Evolutionary conservation across 2,888 invertebrate species (phyloP), one percentile per base, ranked within the genome.

Genomic region (Tineola bisselliella): DNA sequence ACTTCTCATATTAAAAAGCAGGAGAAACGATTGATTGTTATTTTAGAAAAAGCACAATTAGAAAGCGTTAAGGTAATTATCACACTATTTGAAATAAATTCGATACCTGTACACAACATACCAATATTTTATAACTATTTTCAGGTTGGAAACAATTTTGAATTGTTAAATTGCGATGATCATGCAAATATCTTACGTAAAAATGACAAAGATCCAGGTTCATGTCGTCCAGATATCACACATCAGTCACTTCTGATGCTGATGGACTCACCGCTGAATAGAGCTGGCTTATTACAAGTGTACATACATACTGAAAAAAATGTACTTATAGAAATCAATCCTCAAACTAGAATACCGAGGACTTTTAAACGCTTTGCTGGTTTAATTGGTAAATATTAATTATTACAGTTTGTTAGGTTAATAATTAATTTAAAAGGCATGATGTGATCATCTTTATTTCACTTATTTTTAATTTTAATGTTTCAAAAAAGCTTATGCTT

Each of bases 191-290:
- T 97, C 64, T 87, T 98, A 66, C 92, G 93, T 66, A 97, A 94
- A 75, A 93, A 94, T 75, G 93, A 94, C 67, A 89, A 96, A 63
- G 95, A 97, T 69, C 93, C 94, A 0, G 94, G 95, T 0, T 90
- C 93, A 1, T 97, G 96, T 71, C 89, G 99, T 31, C 99, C 99
- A 0, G 99, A 99, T 73, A 99, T 99, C 63, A 91, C 96, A 0
- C 99, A 99, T 79, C 99, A 99, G 79, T 99, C 98, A 75, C 88
- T 99, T 13, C 87, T 99, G 0, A 99, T 99, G 98, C 88, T 99
- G 58, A 92, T 99, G 88, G 99, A 99, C 77, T 98, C 98, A 63
- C 99, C 99, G 0, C 82, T 99, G 48, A 99, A 99, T 77, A 89
- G 99, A 69, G 97, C 98, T 54, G 98, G 97, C 0, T 87, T 97